phyloP scores from a whole-genome alignment of 2,888 invertebrate genomes.

The Tetranychus truncatus region DNA sequence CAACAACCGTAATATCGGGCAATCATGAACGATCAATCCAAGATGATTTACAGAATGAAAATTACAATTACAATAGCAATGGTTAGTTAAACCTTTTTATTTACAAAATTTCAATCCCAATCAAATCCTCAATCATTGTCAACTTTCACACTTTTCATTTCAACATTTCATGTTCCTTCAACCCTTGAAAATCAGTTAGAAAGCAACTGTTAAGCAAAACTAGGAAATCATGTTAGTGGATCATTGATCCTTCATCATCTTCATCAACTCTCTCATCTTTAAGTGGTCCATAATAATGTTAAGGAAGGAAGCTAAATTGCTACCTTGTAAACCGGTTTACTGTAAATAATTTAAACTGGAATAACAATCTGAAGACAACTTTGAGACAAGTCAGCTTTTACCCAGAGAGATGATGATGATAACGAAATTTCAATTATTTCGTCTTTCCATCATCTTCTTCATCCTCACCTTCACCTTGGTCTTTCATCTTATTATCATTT shows the following conservation, averaged over 20 bases:
- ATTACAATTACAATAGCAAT: slow-evolving; percentile 1
- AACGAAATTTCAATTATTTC: background rate
- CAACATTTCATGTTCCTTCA: too few species aligned
- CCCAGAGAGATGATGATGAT: background rate
- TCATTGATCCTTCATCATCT: background rate
- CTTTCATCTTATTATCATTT: too few species aligned
- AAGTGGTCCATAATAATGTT: background rate
- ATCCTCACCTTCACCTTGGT: background rate
- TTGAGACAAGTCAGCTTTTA: background rate
- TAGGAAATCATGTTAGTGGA: background rate
- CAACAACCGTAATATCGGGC: too few species aligned
- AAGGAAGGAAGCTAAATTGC: background rate
- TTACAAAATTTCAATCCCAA: background rate
- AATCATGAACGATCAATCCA: background rate
- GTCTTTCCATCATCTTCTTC: background rate
- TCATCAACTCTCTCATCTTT: background rate
- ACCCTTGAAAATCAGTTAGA: background rate
- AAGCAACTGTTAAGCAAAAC: background rate
- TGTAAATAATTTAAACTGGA: background rate
- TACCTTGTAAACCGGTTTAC: background rate
- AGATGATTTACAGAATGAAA: background rate
- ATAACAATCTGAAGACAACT: background rate
- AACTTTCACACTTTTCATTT: too few species aligned
- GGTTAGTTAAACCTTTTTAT: background rate
- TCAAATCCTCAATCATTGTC: background rate